Evolutionary conservation across 2,888 invertebrate species (phyloP).

Genomic region (Pollenia griseotomentosa): DNA sequence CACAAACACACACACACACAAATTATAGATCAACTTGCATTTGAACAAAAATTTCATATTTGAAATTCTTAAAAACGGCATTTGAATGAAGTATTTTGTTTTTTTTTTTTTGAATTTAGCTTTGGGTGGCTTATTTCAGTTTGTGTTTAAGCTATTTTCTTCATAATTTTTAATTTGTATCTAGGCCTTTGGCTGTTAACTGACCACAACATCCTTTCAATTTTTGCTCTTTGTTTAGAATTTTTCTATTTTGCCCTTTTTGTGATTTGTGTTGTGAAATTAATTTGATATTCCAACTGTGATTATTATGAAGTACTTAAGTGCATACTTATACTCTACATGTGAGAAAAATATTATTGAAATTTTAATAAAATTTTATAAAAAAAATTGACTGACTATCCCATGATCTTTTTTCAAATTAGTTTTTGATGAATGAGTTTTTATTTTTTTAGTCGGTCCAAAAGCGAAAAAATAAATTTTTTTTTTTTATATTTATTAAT

Average conservation of each 20-base stretch:
- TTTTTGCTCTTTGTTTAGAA: background rate
- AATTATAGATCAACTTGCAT: constrained; percentile 14
- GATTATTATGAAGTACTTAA: constrained; percentile 1
- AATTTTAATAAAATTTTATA: constrained; percentile 17
- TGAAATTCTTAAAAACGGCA: constrained; percentile 22
- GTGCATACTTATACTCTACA: too few species aligned
- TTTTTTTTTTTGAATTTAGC: constrained; percentile 7
- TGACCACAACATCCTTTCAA: constrained; percentile 43
- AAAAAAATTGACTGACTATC: constrained; percentile 29
- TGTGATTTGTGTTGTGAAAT: constrained; percentile 18
- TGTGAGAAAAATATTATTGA: background rate
- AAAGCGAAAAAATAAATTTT: too few species aligned
- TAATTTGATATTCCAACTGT: constrained; percentile 38
- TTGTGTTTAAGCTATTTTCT: constrained; percentile 40
- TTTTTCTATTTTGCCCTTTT: background rate
- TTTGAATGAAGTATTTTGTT: constrained; percentile 21
- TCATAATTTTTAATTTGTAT: constrained; percentile 50
- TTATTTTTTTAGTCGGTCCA: too few species aligned
- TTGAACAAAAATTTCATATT: constrained; percentile 39
- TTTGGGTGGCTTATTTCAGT: constrained; percentile 49
- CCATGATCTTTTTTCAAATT: background rate
- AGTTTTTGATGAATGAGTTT: too few species aligned
- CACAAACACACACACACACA: background rate
- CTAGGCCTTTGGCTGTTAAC: constrained; percentile 24
- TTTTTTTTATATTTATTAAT: too few species aligned